phyloP scores from a whole-genome alignment of 2,888 invertebrate species.

The Osmoderma eremita region DNA sequence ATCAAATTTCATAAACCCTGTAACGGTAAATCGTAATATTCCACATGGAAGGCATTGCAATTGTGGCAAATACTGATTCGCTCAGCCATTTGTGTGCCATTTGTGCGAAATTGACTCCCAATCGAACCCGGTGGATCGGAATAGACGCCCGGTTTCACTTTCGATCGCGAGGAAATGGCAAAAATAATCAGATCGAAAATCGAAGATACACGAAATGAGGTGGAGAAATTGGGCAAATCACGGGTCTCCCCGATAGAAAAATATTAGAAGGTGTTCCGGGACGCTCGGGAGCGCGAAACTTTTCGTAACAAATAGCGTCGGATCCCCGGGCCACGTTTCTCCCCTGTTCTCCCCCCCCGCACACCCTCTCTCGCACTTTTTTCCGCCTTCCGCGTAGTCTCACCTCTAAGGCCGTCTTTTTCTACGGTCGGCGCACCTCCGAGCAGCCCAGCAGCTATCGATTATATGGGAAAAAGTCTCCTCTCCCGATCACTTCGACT shows the following conservation, averaged over 20 bases:
- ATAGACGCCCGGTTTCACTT: constrained; percentile 27
- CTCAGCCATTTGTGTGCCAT: neutral
- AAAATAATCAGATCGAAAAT: constrained; percentile 45
- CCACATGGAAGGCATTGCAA: too few species aligned
- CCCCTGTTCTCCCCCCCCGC: constrained; percentile 11
- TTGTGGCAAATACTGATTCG: too few species aligned
- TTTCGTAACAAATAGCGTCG: constrained; percentile 42
- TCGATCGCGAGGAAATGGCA: constrained; percentile 37
- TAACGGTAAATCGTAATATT: too few species aligned
- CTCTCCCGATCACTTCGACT: constrained; percentile 45
- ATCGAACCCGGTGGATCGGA: neutral
- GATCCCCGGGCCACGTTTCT: constrained; percentile 14
- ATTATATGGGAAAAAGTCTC: constrained; percentile 51
- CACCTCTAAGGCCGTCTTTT: constrained; percentile 39
- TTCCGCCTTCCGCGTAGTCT: constrained; percentile 22
- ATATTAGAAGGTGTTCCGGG: constrained; percentile 45
- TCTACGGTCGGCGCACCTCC: constrained; percentile 43
- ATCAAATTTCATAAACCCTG: too few species aligned
- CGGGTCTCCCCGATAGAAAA: constrained; percentile 47
- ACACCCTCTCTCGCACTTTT: constrained; percentile 17
- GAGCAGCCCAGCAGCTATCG: constrained; percentile 44
- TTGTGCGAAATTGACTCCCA: constrained; percentile 14
- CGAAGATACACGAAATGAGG: constrained; percentile 46
- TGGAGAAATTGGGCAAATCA: constrained; percentile 47
- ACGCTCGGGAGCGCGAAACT: constrained; percentile 34